These are phyloP conservation scores for Eira barbara DNA, from an alignment of 2,113 vertebrate genomes.

Conservation along the genomic window DNA sequence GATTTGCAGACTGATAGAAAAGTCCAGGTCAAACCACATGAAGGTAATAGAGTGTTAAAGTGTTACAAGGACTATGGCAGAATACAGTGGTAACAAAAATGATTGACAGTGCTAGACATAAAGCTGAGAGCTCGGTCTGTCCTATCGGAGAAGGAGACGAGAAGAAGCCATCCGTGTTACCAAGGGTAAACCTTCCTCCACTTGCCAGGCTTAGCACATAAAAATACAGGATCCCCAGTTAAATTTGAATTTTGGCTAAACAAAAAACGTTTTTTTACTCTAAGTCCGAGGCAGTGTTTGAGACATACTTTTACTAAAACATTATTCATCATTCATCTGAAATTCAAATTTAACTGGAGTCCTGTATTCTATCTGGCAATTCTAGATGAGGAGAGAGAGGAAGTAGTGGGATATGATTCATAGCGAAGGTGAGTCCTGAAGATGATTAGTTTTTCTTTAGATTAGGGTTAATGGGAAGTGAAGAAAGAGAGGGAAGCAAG, in stretches of 20 bases:
- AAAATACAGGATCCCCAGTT: background rate
- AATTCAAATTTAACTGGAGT: background rate
- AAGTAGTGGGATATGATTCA: background rate
- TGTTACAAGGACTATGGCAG: background rate
- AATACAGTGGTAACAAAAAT: background rate
- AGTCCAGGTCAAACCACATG: background rate
- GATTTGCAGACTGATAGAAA: background rate
- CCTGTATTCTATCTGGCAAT: background rate
- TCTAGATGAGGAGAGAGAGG: background rate
- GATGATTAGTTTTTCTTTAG: background rate
- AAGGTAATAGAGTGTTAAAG: background rate
- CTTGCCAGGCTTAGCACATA: background rate
- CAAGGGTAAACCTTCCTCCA: background rate
- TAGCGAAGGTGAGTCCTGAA: background rate
- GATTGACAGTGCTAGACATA: background rate
- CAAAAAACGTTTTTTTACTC: background rate
- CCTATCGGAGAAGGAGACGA: background rate
- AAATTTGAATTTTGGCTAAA: slow-evolving; percentile 1
- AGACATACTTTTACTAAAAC: background rate
- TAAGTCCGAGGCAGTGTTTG: background rate
- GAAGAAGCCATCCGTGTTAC: background rate
- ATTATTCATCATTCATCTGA: background rate
- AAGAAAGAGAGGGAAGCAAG: background rate
- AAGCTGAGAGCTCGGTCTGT: background rate
- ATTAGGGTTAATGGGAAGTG: background rate